Evolutionary conservation across 1,140 invertebrate genomes (phyloP).

Genomic region (Panulirus ornatus): DNA sequence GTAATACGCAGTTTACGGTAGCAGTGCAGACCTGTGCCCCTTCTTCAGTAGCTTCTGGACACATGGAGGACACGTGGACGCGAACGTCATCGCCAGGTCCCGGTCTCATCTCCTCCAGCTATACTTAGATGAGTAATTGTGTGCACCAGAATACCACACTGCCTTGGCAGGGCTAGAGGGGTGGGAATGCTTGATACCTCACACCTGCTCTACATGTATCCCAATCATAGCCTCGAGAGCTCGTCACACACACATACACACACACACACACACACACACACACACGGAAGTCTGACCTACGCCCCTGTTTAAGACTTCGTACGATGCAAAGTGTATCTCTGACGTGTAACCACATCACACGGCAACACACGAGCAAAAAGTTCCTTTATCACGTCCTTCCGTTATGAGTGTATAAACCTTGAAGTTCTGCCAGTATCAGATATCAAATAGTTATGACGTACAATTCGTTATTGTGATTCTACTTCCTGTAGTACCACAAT

Average conservation of each 20-base stretch:
- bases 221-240: not conserved
- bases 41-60: not conserved
- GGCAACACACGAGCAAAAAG: not conserved
- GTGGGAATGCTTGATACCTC: not conserved
- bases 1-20: not conserved
- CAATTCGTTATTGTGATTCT: too few species aligned
- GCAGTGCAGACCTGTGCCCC: too few species aligned
- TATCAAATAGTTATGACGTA: too few species aligned
- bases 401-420: not conserved
- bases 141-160: not conserved
- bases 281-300: not conserved
- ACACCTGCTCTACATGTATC: not conserved
- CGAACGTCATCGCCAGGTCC: not conserved
- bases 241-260: not conserved
- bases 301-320: not conserved
- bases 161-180: not conserved
- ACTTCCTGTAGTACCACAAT: too few species aligned
- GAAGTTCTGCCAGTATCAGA: not conserved
- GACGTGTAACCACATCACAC: not conserved
- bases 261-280: conserved; percentile 7
- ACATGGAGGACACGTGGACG: not conserved
- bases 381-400: not conserved
- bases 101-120: not conserved
- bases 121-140: not conserved
- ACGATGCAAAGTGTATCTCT: not conserved